Conservation (phyloP, 2,113 vertebrate species). For the Podarcis raffonei region DNA sequence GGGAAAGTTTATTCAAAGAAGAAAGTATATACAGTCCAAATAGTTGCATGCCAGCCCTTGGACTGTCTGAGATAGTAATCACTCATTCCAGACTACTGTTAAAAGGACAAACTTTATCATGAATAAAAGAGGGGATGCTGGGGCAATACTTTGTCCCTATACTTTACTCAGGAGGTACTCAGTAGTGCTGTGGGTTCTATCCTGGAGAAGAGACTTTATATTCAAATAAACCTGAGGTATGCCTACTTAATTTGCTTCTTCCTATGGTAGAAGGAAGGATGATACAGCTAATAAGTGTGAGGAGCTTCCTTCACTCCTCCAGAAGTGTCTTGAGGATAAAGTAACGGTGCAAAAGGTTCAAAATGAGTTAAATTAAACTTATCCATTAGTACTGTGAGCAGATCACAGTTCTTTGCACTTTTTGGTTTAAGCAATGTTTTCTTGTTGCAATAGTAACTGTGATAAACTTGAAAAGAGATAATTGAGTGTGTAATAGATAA, state of each 20-base stretch:
- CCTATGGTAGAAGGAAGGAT: neutral
- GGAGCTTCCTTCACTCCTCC: neutral
- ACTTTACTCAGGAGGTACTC: neutral
- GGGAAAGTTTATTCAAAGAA: neutral
- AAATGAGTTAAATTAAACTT: neutral
- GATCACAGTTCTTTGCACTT: neutral
- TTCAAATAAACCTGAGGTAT: neutral
- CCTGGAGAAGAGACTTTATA: neutral
- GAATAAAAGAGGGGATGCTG: accelerated
- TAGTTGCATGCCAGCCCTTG: neutral
- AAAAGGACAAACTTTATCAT: accelerated
- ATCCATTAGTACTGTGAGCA: neutral
- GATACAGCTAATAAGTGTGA: neutral
- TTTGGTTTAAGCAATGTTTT: conserved; percentile 46
- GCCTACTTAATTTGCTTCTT: neutral
- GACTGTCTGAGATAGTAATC: accelerated
- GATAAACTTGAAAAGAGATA: conserved; percentile 42
- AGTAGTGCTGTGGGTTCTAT: neutral
- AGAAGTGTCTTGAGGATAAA: neutral
- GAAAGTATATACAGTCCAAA: neutral
- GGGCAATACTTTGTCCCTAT: neutral
- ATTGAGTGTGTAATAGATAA: conserved; percentile 28
- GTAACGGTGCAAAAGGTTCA: no score
- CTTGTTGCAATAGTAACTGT: conserved; percentile 50
- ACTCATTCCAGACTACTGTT: neutral